Evolutionary conservation across 1,140 invertebrate genomes (phyloP).

Genomic region (Philopotamus ludificatus): DNA sequence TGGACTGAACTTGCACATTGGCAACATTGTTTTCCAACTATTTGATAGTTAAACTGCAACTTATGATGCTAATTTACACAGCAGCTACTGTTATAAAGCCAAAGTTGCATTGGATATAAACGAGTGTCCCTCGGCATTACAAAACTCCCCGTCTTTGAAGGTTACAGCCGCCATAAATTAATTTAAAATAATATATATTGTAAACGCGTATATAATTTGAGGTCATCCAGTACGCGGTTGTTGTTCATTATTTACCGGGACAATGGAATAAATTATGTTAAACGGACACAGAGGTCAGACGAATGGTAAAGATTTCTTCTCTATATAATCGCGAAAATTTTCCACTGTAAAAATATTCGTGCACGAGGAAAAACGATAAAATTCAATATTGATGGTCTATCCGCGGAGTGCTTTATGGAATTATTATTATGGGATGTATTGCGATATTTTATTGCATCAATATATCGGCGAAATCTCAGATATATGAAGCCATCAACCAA

Average conservation of each 20-base stretch:
- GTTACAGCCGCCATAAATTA: too few species aligned
- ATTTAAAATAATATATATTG: too few species aligned
- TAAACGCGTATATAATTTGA: too few species aligned
- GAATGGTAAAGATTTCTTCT: too few species aligned
- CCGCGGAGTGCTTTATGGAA: neutral
- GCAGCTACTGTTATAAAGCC: slow-evolving; percentile 10
- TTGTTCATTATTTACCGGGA: too few species aligned
- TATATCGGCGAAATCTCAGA: neutral
- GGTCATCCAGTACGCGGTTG: too few species aligned
- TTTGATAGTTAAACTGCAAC: slow-evolving; percentile 34
- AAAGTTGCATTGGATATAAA: slow-evolving; percentile 34
- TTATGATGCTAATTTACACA: slow-evolving; percentile 39
- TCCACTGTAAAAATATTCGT: slow-evolving; percentile 18
- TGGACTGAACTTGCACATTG: slow-evolving; percentile 20
- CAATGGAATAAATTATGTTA: too few species aligned
- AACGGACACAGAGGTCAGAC: too few species aligned
- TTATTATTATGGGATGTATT: slow-evolving; percentile 3
- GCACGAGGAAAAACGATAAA: slow-evolving; percentile 18
- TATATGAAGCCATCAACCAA: neutral
- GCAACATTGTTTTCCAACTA: slow-evolving; percentile 35
- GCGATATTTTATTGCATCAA: slow-evolving; percentile 7
- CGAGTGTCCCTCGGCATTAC: slow-evolving; percentile 29
- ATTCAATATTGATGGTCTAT: slow-evolving; percentile 18
- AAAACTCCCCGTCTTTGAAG: too few species aligned
- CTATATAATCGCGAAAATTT: too few species aligned